Conservation (phyloP, 1,140 invertebrate genomes). For the Zaprionus kolodkinae region DNA sequence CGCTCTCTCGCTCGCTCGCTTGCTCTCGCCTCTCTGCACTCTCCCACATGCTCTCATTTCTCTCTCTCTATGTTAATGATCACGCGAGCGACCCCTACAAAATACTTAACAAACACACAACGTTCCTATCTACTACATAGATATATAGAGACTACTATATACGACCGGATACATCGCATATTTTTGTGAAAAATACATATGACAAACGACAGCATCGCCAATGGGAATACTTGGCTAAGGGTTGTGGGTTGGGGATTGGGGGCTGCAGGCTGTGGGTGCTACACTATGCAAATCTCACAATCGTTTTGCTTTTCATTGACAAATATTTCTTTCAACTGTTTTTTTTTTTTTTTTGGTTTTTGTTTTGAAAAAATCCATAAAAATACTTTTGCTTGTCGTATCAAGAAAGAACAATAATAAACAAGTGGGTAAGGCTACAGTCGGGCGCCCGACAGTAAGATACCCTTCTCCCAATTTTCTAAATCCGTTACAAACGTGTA, state of each 20-base stretch:
- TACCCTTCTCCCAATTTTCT: too few species aligned
- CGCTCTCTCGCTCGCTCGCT: constrained; percentile 21
- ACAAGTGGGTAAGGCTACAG: too few species aligned
- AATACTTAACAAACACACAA: constrained; percentile 41
- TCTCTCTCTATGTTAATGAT: constrained; percentile 44
- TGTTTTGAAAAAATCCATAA: constrained; percentile 66
- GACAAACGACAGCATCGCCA: constrained; percentile 41
- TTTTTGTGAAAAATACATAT: constrained; percentile 69
- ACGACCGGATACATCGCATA: constrained; percentile 62
- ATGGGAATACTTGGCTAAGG: constrained; percentile 35
- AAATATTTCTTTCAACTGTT: constrained; percentile 45
- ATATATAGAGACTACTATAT: constrained; percentile 35
- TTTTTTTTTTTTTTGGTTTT: constrained; percentile 61
- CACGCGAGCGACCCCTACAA: constrained; percentile 35
- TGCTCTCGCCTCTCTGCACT: background rate
- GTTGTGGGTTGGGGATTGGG: constrained; percentile 2
- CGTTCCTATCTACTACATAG: background rate
- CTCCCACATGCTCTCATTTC: background rate
- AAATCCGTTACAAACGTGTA: too few species aligned
- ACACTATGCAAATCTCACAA: constrained; percentile 16
- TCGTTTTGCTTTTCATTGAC: constrained; percentile 67
- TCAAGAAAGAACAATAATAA: constrained; percentile 6
- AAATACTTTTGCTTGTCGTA: constrained; percentile 48
- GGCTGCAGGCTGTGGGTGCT: background rate
- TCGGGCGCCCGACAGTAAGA: too few species aligned